These are phyloP conservation scores for Pocillopora meandrina DNA, from an alignment of 92 coral and sea anemone genomes.

Conservation along the genomic window DNA sequence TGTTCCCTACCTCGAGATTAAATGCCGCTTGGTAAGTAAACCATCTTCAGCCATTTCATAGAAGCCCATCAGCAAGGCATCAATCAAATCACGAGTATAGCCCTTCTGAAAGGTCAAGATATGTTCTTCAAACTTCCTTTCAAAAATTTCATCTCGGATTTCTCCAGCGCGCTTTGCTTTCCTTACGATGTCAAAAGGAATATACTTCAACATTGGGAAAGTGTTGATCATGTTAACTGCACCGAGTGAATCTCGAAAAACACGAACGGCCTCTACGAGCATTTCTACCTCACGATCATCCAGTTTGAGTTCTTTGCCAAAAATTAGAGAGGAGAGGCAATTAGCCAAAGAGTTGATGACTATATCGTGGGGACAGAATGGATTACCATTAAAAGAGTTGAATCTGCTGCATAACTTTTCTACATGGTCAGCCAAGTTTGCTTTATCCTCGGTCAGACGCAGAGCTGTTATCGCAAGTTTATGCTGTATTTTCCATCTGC, in stretches of 20 bases:
- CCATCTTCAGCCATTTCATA: not conserved
- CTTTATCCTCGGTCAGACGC: slow-evolving; percentile 43
- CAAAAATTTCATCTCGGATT: slow-evolving; percentile 69
- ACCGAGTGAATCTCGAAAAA: slow-evolving; percentile 70
- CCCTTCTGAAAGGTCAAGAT: slow-evolving; percentile 13
- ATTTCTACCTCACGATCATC: slow-evolving; percentile 61
- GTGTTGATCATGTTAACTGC: slow-evolving; percentile 81
- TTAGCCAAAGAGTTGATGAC: slow-evolving; percentile 61
- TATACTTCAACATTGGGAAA: slow-evolving; percentile 69
- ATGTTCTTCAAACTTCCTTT: slow-evolving; percentile 69
- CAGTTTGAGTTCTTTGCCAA: slow-evolving; percentile 65
- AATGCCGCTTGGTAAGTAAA: not conserved
- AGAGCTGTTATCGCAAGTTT: slow-evolving; percentile 55
- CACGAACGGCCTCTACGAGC: slow-evolving; percentile 49
- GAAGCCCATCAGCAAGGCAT: slow-evolving; percentile 13
- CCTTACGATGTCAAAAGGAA: slow-evolving; percentile 62
- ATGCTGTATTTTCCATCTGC: slow-evolving; percentile 64
- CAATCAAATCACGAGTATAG: not conserved
- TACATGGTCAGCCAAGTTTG: slow-evolving; percentile 58
- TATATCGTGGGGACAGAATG: slow-evolving; percentile 60
- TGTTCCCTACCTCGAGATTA: slow-evolving; percentile 1
- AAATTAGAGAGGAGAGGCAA: slow-evolving; percentile 56
- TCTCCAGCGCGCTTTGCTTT: slow-evolving; percentile 46
- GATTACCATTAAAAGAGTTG: slow-evolving; percentile 32
- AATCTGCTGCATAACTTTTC: slow-evolving; percentile 55